These are phyloP conservation scores for Myotis findleyi DNA, from an alignment of 2,797 vertebrate species.

Conservation along the genomic window DNA sequence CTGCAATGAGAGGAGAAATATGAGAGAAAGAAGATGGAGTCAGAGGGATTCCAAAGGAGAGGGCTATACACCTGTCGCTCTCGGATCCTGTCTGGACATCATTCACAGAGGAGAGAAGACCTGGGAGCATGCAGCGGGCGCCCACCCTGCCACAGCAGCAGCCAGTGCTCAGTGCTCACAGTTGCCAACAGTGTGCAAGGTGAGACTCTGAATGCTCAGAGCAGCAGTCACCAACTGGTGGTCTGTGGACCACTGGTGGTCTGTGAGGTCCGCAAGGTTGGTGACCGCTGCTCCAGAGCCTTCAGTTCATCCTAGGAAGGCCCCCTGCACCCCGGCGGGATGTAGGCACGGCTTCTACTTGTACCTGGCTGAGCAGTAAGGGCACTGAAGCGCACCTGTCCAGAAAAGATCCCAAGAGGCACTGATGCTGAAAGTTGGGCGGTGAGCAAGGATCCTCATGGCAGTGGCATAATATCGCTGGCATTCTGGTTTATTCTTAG, in stretches of 20 bases:
- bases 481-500: neutral
- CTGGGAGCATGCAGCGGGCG: neutral
- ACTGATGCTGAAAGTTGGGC: rapidly evolving
- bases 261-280: no score
- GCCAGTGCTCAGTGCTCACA: neutral
- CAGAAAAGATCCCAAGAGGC: neutral
- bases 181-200: neutral
- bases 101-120: neutral
- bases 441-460: neutral
- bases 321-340: rapidly evolving
- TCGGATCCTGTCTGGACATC: neutral
- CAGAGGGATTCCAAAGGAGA: neutral
- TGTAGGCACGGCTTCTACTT: neutral
- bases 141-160: neutral
- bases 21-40: rapidly evolving
- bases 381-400: neutral
- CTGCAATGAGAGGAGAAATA: slow-evolving; percentile 79
- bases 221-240: no score
- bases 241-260: no score
- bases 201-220: neutral
- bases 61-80: rapidly evolving
- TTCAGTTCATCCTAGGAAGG: neutral
- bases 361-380: neutral
- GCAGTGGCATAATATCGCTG: neutral
- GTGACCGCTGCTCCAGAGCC: neutral